Evolutionary conservation across 35 echinoderm and acorn worm species (phyloP).

Genomic region (Anneissia japonica): DNA sequence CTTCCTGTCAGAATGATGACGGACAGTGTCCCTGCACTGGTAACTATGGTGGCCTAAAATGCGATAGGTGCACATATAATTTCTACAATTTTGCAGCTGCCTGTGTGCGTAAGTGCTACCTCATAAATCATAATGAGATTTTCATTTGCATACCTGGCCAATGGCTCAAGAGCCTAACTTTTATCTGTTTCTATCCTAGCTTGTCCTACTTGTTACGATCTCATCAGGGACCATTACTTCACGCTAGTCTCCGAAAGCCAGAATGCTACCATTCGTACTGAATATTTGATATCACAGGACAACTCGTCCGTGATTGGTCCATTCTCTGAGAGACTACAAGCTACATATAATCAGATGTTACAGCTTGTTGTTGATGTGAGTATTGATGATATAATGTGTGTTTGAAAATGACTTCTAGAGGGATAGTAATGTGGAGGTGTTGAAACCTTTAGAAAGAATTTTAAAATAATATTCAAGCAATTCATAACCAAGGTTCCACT

Average conservation of each 20-base stretch:
- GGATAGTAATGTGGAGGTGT: not conserved
- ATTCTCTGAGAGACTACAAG: slow-evolving; percentile 49
- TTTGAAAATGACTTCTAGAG: not conserved
- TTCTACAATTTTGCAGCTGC: slow-evolving; percentile 68
- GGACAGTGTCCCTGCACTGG: slow-evolving; percentile 81
- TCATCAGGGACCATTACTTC: slow-evolving; percentile 33
- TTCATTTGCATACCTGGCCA: not conserved
- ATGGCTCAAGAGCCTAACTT: not conserved
- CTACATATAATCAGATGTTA: slow-evolving; percentile 35
- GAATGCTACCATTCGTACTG: slow-evolving; percentile 33
- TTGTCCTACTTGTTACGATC: slow-evolving; percentile 76
- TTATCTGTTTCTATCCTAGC: slow-evolving; percentile 21
- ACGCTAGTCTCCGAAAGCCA: not conserved
- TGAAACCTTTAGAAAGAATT: not conserved
- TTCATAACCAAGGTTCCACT: not conserved
- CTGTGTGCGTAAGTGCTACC: slow-evolving; percentile 78
- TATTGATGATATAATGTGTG: no score
- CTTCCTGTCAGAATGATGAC: slow-evolving; percentile 60
- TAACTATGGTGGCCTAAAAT: slow-evolving; percentile 77
- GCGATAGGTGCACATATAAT: slow-evolving; percentile 58
- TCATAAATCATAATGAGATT: not conserved
- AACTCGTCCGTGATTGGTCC: slow-evolving; percentile 13
- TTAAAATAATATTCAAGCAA: not conserved
- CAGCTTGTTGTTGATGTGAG: slow-evolving; percentile 60
- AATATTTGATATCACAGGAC: slow-evolving; percentile 21